Base-by-base conservation (phyloP, 1,140 invertebrate species). In the Luehdorfia chinensis region DNA sequence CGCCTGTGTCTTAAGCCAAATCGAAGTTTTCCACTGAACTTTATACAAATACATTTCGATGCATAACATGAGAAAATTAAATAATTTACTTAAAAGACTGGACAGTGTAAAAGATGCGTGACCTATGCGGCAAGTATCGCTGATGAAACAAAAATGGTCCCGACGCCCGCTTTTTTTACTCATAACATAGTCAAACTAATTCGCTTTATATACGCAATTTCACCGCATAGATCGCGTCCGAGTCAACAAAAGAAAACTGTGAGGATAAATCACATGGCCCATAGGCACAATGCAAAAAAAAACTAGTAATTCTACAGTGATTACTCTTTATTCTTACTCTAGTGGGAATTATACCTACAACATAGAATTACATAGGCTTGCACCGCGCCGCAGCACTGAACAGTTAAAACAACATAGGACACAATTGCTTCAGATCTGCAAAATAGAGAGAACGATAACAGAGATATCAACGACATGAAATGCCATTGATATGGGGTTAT, bases 281-380 rank as follows among this genome's bases (percentile, higher is more conserved):
- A 16, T 47, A 59, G 57, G 49, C 62, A 60, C 60, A 15, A 47
- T 55, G 50, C 59, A 55, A 66, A 51, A 48, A 66, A 60, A 53
- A 46, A 50, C 57, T 60, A 68, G 14, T 56, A 55, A 61, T 50
- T 32, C 55, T 75, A 75, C n/a, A n/a, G n/a, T n/a, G n/a, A n/a
- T n/a, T n/a, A n/a, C n/a, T n/a, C n/a, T n/a, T n/a, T n/a, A n/a
- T 57, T 32, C 71, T 76, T 74, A 77, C 32, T 21, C 66, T 71
- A 74, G 49, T 43, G 69, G 74, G 59, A 78, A 75, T 78, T 78
- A 78, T 65, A 63, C 64, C 75, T 78, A 78, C 64, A 78, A 72
- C 66, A 69, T 74, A 76, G 72, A 75, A 74, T 70, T 59, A 75
- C 52, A 69, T 50, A 59, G 28, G 37, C 54, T 58, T 41, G 25